Evolutionary conservation across 1,140 invertebrate genomes (phyloP), one percentile per base, ranked within the genome.

Genomic region (Micrasema longulum): DNA sequence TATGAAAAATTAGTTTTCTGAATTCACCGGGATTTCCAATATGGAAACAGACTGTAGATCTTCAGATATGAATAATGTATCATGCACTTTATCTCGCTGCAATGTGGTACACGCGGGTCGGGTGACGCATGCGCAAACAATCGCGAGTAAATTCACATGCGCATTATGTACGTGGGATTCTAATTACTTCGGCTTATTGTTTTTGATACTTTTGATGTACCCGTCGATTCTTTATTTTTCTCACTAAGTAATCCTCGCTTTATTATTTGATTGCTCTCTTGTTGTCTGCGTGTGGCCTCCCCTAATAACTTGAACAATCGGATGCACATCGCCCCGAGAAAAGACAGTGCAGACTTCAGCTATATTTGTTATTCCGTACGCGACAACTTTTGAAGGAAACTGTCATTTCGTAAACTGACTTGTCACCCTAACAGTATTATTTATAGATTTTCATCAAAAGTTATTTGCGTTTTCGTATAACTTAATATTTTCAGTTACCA

Each of bases 101-200:
- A 65, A 65, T 65, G 62, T 65, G 62, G 62, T 48, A 65, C 62
- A 65, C 62, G 62, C 62, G 43, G 36, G n/a, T 31, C 53, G 11
- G 57, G 41, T 65, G 62, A 65, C 62, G 43, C 62, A 65, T 65
- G n/a, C 48, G 48, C 48, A 22, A 52, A 52, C 22, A 52, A 52
- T 52, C 48, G 48, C 48, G 48, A 52, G 10, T 23, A 38, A 45
- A 41, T 63, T 63, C 36, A 20, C 57, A 14, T 43, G n/a, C n/a
- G n/a, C n/a, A n/a, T n/a, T n/a, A n/a, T n/a, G 18, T 52, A 41
- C 57, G 57, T 63, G 57, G 57, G 57, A 35, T 20, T 12, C 41
- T 63, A 63, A 63, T 63, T 63, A 43, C 35, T 18, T 12, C 14
- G 11, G 14, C 23, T 35, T 20, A 63, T 63, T 63, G 57, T 63